Percentiles rank a stretch among this genome's conserved stretches.
These are phyloP conservation scores for Imbricaverruca yamaguchii DNA, from an alignment of 2,888 invertebrate species.

Conservation along the genomic window DNA sequence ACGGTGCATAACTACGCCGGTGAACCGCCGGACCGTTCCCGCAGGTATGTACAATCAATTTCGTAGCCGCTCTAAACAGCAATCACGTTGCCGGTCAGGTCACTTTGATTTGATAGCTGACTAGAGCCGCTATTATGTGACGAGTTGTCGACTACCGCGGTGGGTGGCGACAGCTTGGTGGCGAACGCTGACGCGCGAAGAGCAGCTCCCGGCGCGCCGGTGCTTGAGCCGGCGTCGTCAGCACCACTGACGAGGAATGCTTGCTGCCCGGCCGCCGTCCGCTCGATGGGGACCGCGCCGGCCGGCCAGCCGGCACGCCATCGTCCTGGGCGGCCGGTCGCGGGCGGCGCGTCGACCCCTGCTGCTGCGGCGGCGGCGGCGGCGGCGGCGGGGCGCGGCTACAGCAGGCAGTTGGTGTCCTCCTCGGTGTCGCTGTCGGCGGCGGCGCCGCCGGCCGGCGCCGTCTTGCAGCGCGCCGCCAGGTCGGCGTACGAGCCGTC, in stretches of 20 bases:
- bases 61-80: background rate
- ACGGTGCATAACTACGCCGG: background rate
- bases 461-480: constrained; percentile 12
- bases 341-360: background rate
- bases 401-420: constrained; percentile 14
- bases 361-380: background rate
- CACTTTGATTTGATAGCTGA: background rate
- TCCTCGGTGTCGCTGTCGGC: constrained; percentile 14
- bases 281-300: background rate
- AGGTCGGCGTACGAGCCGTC: constrained; percentile 36
- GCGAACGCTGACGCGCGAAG: background rate
- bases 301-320: background rate
- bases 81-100: background rate
- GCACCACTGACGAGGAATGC: too few species aligned
- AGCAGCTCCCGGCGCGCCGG: background rate
- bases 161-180: background rate
- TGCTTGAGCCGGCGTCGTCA: too few species aligned
- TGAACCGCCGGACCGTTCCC: background rate
- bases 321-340: background rate
- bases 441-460: background rate
- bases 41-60: background rate
- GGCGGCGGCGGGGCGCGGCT: background rate
- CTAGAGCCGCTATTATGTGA: background rate
- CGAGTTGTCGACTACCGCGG: background rate
- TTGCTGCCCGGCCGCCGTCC: background rate